Percentiles rank a stretch among this genome's conserved stretches.
These are phyloP conservation scores for Sinosuthora webbiana DNA, from an alignment of 2,113 vertebrate genomes.

Conservation along the genomic window DNA sequence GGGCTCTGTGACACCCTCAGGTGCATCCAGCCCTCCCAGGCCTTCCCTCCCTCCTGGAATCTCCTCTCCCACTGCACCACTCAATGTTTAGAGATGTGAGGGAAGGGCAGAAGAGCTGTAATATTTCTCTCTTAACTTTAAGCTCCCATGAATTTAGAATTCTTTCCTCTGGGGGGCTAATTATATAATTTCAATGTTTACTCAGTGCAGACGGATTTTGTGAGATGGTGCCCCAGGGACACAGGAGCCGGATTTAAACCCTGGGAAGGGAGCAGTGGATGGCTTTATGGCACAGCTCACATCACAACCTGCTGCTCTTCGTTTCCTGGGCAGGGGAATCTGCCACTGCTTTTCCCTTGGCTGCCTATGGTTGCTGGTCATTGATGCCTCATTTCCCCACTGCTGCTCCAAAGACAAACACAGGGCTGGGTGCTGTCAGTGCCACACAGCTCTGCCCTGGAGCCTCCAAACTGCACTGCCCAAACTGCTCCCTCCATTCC, in stretches of 20 bases:
- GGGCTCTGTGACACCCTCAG: rapidly evolving
- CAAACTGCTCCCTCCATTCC: rapidly evolving
- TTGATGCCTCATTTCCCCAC: not conserved
- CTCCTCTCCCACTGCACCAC: rapidly evolving
- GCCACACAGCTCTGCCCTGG: not conserved
- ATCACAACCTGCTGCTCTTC: not conserved
- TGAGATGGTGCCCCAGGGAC: conserved; percentile 41
- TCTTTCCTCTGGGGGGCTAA: conserved; percentile 56
- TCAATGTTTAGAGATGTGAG: not conserved
- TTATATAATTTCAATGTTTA: conserved; percentile 63
- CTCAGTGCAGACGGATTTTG: conserved; percentile 49
- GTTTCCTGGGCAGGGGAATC: not conserved
- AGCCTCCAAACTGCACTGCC: not conserved
- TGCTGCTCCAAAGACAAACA: not conserved
- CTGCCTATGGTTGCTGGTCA: conserved; percentile 2
- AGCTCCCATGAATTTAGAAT: conserved; percentile 40
- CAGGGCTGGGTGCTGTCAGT: rapidly evolving
- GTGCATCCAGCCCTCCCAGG: not conserved
- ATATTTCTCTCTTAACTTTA: conserved; percentile 47
- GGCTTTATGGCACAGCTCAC: not conserved
- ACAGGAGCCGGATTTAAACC: not conserved
- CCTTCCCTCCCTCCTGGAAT: not conserved
- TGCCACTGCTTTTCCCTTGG: not conserved
- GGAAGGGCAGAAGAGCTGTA: not conserved
- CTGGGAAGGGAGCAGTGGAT: conserved; percentile 4